phyloP scores from a whole-genome alignment of 2,113 vertebrate genomes.

The human region DNA sequence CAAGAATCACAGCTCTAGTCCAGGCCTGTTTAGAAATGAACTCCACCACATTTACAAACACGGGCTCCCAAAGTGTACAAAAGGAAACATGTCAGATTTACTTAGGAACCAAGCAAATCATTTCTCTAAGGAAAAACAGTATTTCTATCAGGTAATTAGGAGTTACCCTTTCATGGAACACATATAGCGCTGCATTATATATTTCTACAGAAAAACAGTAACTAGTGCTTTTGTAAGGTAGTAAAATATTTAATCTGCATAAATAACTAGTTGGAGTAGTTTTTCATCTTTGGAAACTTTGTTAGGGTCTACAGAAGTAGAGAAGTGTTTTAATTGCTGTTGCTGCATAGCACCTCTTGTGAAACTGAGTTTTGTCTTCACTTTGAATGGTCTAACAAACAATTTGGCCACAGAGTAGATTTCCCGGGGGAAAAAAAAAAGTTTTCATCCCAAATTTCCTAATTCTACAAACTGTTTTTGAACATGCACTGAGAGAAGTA shows the following conservation, averaged over 20 bases:
- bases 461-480: conserved; percentile 48
- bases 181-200: conserved; percentile 24
- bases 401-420: conserved; percentile 45
- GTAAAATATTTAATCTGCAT: conserved; percentile 56
- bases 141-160: conserved; percentile 56
- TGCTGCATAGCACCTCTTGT: conserved; percentile 43
- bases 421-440: neutral
- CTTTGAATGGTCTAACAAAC: conserved; percentile 67
- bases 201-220: neutral
- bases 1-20: neutral
- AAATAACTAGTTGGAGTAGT: conserved; percentile 45
- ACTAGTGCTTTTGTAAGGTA: conserved; percentile 7
- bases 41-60: conserved; percentile 52
- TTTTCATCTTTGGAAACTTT: conserved; percentile 56
- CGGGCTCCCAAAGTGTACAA: conserved; percentile 34
- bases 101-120: conserved; percentile 69
- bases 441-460: conserved; percentile 48
- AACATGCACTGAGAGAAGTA: conserved; percentile 33
- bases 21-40: conserved; percentile 49
- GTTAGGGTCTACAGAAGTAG: conserved; percentile 45
- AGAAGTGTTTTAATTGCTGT: conserved; percentile 60
- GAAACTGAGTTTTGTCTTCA: conserved; percentile 61
- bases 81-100: conserved; percentile 66
- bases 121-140: conserved; percentile 53
- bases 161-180: conserved; percentile 40